phyloP scores from a whole-genome alignment of 2,888 invertebrate genomes.

The Peribatodes rhomboidaria region DNA sequence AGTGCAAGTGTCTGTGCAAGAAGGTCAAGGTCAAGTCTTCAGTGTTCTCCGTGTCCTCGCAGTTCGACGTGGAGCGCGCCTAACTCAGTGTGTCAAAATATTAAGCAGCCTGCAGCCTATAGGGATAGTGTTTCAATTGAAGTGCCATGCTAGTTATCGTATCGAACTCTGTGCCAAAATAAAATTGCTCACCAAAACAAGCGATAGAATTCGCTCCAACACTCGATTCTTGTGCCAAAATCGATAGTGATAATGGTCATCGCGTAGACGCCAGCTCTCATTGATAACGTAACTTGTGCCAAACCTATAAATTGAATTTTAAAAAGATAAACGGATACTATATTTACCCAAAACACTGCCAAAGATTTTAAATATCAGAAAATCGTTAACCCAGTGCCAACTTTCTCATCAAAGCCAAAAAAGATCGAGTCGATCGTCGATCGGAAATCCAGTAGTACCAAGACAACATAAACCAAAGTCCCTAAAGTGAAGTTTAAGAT shows the following conservation, averaged over 20 bases:
- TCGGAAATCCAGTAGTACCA: neutral
- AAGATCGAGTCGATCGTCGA: neutral
- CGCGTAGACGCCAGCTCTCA: slow-evolving; percentile 22
- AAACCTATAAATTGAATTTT: slow-evolving; percentile 33
- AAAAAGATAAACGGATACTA: neutral
- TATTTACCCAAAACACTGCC: neutral
- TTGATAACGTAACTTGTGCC: slow-evolving; percentile 34
- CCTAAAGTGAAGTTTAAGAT: neutral
- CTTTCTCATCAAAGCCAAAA: slow-evolving; percentile 9
- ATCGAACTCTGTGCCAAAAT: slow-evolving; percentile 33
- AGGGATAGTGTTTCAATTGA: slow-evolving; percentile 1
- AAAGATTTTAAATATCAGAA: slow-evolving; percentile 6
- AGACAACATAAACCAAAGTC: neutral
- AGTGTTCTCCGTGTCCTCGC: slow-evolving; percentile 69
- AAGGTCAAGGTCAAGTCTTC: slow-evolving; percentile 46
- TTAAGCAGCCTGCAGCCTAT: neutral
- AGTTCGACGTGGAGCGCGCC: slow-evolving; percentile 62
- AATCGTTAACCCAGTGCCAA: slow-evolving; percentile 13
- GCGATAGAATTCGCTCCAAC: slow-evolving; percentile 23
- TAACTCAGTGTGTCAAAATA: slow-evolving; percentile 23
- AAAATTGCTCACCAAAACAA: slow-evolving; percentile 26
- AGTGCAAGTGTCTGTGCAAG: slow-evolving; percentile 69
- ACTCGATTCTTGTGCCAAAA: slow-evolving; percentile 33
- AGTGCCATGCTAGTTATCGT: slow-evolving; percentile 21
- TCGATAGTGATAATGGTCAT: slow-evolving; percentile 29